These are phyloP conservation scores for Vidua macroura DNA, from an alignment of 2,113 vertebrate species.

Conservation along the genomic window DNA sequence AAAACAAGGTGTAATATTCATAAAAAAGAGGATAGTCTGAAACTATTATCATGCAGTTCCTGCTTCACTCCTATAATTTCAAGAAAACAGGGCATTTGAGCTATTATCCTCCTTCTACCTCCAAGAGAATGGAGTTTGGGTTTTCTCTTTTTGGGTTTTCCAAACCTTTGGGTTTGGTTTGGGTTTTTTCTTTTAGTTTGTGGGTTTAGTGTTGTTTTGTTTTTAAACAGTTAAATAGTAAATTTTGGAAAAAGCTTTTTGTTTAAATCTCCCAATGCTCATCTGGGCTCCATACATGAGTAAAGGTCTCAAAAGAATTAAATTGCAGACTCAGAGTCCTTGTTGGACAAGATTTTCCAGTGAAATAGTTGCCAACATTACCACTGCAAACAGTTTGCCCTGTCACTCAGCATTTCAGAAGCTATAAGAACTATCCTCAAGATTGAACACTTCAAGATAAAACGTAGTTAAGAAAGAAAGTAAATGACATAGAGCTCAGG, in stretches of 20 bases:
- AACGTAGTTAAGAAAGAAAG: neutral
- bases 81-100: neutral
- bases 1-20: neutral
- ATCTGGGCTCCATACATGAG: neutral
- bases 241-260: neutral
- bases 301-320: neutral
- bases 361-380: neutral
- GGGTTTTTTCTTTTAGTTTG: neutral
- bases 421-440: neutral
- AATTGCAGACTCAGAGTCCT: neutral
- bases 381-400: neutral
- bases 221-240: neutral
- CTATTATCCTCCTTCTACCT: neutral
- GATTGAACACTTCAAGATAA: neutral
- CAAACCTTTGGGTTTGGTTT: neutral
- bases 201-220: neutral
- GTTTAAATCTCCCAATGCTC: neutral
- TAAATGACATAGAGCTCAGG: neutral
- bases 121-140: rapidly evolving
- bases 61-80: neutral
- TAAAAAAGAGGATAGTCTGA: neutral
- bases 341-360: neutral
- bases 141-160: neutral
- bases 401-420: neutral
- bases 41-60: neutral